Percentiles rank a stretch among this genome's conserved stretches.
Conservation (phyloP, 2,113 vertebrate genomes). For the Toxostoma redivivum region DNA sequence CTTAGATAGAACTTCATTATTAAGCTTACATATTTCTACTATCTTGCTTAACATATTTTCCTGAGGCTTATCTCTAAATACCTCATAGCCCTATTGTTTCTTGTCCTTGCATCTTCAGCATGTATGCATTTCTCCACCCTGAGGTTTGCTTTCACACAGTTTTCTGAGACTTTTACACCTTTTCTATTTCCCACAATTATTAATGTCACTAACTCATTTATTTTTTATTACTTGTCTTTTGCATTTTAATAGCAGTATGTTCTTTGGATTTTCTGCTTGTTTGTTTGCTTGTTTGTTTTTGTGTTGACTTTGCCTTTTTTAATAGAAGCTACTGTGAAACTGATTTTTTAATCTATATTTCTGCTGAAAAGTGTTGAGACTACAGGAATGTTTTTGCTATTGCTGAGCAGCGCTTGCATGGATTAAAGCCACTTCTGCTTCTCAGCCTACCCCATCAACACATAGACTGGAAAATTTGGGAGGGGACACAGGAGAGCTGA, state of each 20-base stretch:
- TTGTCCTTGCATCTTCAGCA: no score
- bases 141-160: no score
- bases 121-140: no score
- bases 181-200: no score
- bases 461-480: background rate
- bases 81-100: no score
- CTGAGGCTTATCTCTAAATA: no score
- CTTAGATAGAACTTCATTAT: no score
- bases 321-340: background rate
- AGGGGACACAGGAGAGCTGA: background rate
- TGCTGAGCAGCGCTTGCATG: background rate
- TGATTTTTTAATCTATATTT: background rate
- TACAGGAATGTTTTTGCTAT: background rate
- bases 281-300: background rate
- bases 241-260: background rate
- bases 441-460: background rate
- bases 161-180: no score
- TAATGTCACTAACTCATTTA: background rate
- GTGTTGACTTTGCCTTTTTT: background rate
- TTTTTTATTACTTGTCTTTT: background rate
- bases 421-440: background rate
- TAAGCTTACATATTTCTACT: no score
- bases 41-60: no score
- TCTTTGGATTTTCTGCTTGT: background rate
- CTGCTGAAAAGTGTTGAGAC: background rate